Base-by-base conservation (phyloP, 2,888 invertebrate species). In the Andrena hattorfiana region DNA sequence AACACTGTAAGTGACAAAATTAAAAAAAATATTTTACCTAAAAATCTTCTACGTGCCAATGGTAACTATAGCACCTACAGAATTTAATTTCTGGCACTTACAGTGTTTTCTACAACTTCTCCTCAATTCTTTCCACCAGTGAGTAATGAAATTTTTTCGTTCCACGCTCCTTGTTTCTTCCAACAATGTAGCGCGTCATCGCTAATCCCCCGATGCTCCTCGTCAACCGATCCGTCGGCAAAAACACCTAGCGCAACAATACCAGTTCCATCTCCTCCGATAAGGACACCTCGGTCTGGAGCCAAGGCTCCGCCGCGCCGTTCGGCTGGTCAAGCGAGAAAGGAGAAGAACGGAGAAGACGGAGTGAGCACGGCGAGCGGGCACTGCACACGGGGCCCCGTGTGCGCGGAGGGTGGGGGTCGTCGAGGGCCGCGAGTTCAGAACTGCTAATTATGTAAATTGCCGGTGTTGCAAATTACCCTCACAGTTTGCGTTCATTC, bases 371-470 rank as follows among this genome's bases (percentile, higher is more conserved):
- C 10, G 2, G 51, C 8, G 30, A 26, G 7, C 56, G 83, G 83
- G 81, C 28, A 42, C 68, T 51, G 68, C 49, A 60, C 73, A 72
- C 63, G 75, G 48, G 54, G 63, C 77, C 48, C 75, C 59, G 62
- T 67, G 66, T 67, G 68, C 84, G 76, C 76, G 28, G 60, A 32
- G 51, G 66, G 86, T 73, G 81, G 90, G 88, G 88, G 85, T 81
- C 81, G 88, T 90, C 85, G 88, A 90, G 86, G 91, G 89, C 90
- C 91, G 89, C 90, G 89, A 91, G 93, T 92, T 92, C 92, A 92
- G 93, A 93, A 93, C 94, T 93, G 93, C 94, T 94, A 94, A 94
- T 94, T 94, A 94, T 94, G 94, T 93, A 94, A 94, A 94, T 94
- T 94, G 93, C 92, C 92, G 92, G 93, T 94, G 93, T 94, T 94